phyloP scores from a whole-genome alignment of 2,113 vertebrate genomes.

The Menura novaehollandiae region DNA sequence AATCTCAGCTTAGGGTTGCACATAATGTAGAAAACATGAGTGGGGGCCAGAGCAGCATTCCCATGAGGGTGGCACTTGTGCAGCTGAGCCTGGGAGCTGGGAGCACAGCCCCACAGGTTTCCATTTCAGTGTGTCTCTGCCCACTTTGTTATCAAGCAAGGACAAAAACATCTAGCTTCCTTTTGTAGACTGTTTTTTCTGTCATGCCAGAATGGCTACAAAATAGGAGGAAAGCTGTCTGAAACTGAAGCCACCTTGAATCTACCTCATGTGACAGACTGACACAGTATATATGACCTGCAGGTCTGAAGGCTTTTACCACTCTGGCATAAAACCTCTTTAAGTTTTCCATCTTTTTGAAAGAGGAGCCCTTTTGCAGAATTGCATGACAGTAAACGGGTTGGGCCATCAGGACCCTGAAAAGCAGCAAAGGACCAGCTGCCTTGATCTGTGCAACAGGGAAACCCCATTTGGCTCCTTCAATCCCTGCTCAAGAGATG shows the following conservation, averaged over 20 bases:
- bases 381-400: fast-evolving
- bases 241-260: not conserved
- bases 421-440: not conserved
- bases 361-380: not conserved
- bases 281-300: not conserved
- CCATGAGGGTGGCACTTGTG: not conserved
- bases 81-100: not conserved
- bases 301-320: not conserved
- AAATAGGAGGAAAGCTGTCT: not conserved
- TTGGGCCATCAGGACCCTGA: not conserved
- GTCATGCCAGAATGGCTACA: not conserved
- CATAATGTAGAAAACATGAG: not conserved
- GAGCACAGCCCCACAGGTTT: not conserved
- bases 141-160: not conserved
- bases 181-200: not conserved
- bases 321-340: not conserved
- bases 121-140: not conserved
- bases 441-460: not conserved
- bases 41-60: not conserved
- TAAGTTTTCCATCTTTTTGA: not conserved
- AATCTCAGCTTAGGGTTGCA: not conserved
- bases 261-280: not conserved
- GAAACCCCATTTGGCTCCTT: not conserved
- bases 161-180: not conserved
- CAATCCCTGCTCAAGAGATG: not conserved